Evolutionary conservation across 2,888 invertebrate genomes (phyloP).

Genomic region (Drosophila testacea): DNA sequence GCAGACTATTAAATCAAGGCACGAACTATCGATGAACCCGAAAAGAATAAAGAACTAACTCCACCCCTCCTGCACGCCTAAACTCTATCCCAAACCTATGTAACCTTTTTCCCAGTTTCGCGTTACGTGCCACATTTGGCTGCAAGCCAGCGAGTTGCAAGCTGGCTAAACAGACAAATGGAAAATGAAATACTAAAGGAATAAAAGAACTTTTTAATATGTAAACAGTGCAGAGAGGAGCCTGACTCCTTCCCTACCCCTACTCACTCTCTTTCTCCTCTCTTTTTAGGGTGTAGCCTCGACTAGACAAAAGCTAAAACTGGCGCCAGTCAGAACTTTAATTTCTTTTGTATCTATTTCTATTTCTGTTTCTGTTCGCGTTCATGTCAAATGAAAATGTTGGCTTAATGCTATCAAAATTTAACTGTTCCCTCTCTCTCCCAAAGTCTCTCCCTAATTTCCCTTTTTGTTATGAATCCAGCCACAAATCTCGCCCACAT

Average conservation of each 20-base stretch:
- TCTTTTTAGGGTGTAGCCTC: conserved; percentile 12
- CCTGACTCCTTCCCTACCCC: background rate
- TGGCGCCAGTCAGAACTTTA: conserved; percentile 57
- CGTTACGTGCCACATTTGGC: conserved; percentile 66
- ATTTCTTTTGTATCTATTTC: conserved; percentile 1
- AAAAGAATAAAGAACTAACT: conserved; percentile 5
- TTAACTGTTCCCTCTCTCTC: conserved; percentile 22
- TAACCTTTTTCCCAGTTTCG: conserved; percentile 6
- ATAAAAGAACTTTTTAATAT: conserved; percentile 74
- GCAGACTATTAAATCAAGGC: conserved; percentile 78
- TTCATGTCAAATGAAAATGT: conserved; percentile 74
- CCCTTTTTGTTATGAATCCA: conserved; percentile 10
- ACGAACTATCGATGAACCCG: conserved; percentile 77
- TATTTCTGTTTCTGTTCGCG: conserved; percentile 4
- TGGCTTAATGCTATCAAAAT: conserved; percentile 48
- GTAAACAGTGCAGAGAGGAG: conserved; percentile 10
- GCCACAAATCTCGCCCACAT: conserved; percentile 59
- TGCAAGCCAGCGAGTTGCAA: conserved; percentile 51
- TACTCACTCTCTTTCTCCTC: background rate
- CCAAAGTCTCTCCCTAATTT: no score
- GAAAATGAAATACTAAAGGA: conserved; percentile 48
- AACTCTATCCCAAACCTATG: background rate
- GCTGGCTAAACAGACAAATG: conserved; percentile 34
- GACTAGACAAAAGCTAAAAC: conserved; percentile 67
- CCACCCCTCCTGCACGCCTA: no score